phyloP scores from a whole-genome alignment of 2,888 invertebrate genomes.

The Lasioglossum figueresi region DNA sequence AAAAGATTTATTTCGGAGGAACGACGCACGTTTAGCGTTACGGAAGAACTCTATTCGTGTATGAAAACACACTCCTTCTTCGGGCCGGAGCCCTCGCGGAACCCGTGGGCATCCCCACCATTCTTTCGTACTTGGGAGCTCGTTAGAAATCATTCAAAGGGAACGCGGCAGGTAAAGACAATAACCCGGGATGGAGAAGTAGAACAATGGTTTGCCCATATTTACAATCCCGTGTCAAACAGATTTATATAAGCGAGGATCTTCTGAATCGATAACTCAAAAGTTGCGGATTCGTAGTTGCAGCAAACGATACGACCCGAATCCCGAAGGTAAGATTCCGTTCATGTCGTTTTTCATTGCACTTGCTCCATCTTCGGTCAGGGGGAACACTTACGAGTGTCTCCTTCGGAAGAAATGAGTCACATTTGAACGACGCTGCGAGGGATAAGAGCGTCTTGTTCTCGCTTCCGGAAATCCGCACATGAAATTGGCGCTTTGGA shows the following conservation, averaged over 20 bases:
- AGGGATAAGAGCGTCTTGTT: constrained; percentile 18
- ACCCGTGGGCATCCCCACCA: no score
- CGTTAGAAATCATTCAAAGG: no score
- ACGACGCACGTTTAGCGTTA: no score
- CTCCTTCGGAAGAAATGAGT: constrained; percentile 48
- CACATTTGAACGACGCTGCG: constrained; percentile 41
- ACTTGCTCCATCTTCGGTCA: neutral
- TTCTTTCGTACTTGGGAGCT: no score
- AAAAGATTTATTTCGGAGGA: no score
- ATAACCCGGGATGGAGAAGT: no score
- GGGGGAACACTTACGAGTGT: constrained; percentile 14
- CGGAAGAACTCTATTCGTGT: no score
- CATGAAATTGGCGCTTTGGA: constrained; percentile 51
- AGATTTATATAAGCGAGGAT: neutral
- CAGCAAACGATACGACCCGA: neutral
- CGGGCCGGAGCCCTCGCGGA: no score
- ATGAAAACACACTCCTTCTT: no score
- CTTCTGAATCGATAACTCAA: neutral
- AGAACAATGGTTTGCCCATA: no score
- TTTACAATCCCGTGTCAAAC: no score
- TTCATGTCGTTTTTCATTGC: constrained; percentile 5
- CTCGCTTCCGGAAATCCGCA: constrained; percentile 34
- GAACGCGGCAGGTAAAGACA: no score
- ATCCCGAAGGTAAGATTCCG: neutral
- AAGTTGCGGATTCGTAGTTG: neutral